These are phyloP conservation scores for Eristalis arbustorum DNA, from an alignment of 2,888 invertebrate genomes.

Conservation along the genomic window DNA sequence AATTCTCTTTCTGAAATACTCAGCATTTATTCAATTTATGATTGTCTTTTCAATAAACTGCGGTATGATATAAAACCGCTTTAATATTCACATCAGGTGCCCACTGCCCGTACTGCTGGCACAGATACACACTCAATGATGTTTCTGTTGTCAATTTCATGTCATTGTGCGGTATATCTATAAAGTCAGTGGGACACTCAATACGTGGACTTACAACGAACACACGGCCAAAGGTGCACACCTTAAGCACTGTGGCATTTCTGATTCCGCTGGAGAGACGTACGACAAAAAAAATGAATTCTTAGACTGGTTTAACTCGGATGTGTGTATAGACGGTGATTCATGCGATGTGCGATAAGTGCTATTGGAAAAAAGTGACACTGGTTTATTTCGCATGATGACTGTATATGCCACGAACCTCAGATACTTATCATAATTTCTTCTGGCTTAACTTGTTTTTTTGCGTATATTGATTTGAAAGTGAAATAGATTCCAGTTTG, in stretches of 20 bases:
- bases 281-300: background rate
- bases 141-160: conserved; percentile 33
- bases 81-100: conserved; percentile 47
- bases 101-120: conserved; percentile 25
- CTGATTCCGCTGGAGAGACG: background rate
- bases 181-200: conserved; percentile 56
- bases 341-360: conserved; percentile 18
- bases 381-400: background rate
- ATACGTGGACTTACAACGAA: conserved; percentile 35
- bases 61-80: background rate
- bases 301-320: conserved; percentile 29
- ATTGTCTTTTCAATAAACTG: background rate
- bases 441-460: background rate
- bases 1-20: background rate
- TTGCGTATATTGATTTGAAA: background rate
- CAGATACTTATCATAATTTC: background rate
- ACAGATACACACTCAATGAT: conserved; percentile 40
- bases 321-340: conserved; percentile 14
- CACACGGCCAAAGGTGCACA: conserved; percentile 39
- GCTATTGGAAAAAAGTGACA: background rate
- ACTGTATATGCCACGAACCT: background rate
- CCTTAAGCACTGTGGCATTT: conserved; percentile 45
- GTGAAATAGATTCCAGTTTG: background rate
- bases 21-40: background rate
- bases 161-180: conserved; percentile 31